Evolutionary conservation across 2,888 invertebrate genomes (phyloP), one percentile per base, ranked within the genome.

Genomic region (Stenchaetothrips biformis): DNA sequence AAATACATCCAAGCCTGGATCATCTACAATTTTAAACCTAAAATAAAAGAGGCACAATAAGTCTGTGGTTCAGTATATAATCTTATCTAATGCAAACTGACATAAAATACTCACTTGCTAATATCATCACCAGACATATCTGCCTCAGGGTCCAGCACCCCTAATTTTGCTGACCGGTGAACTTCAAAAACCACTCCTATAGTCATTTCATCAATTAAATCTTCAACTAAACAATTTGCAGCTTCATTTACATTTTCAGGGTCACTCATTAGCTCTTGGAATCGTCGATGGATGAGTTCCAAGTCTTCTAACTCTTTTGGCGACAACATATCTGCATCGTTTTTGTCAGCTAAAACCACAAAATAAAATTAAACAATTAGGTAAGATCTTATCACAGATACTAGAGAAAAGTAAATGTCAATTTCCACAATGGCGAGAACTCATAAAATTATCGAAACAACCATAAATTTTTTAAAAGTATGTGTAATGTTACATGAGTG

Each of bases 141-240:
- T 25, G 67, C 67, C 25, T 74, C 67, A 25, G 67, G 67, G 25
- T 74, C 67, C 21, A 74, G 67, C 11, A 74, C 67, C 21, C 67
- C 67, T 21, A 74, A 21, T 25, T 74, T 74, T 7, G 67, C 67
- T 25, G 67, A 74, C 8, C 67, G 67, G 25, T 74, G 67, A 74
- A 74, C 67, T 74, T 74, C 67, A 74, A 74, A 74, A 21, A 74
- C 67, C 11, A 74, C 67, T 74, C 67, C 67, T 25, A 74, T 74
- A 8, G 67, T 74, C 67, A 74, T 74, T 74, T 74, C 67, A 25
- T 74, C 67, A 25, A 74, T 74, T 21, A 74, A 25, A 74, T 74
- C 67, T 21, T 74, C 67, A 2, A 74, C 67, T 74, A 74, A 25
- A 74, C 25, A 74, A 25, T 74, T 74, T n/a, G 67, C 67, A 7